Evolutionary conservation across 2,888 invertebrate genomes (phyloP), one percentile per base, ranked within the genome.

Genomic region (Ischnura elegans): DNA sequence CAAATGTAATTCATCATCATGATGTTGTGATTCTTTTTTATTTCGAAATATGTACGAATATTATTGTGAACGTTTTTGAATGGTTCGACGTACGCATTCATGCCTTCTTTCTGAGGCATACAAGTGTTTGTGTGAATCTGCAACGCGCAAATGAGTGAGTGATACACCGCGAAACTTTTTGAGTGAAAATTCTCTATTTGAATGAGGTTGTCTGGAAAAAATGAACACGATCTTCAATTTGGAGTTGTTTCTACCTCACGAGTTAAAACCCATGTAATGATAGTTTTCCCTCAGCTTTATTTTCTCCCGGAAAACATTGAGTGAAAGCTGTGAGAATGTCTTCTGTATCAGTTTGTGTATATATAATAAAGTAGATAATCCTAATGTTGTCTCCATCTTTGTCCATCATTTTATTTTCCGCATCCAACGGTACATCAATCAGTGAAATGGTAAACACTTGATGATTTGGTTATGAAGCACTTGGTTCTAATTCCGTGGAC

Each of bases 261-360:
- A 90, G 42, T 90, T 29, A 90, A 45, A 8, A 76, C 29, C 36
- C 76, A 25, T 61, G 25, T 51, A 36, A n/a, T 8, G 61, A 10
- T 61, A 61, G 42, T 19, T 61, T 61, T n/a, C 25, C 55, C 43
- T 90, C 43, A 2, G 16, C 16, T 42, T 66, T 43, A 66, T 61
- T 43, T 61, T 87, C 55, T 43, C 47, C 61, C 8, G 29, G 10
- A 19, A 61, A 42, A 55, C 46, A 42, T 87, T 87, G 36, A 43
- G 19, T 51, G 43, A 61, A 42, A 42, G 55, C 43, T 36, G 36
- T n/a, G 42, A 25, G 43, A 90, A 36, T 61, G 90, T 61, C 43
- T 90, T 90, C 55, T 90, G 90, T 90, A 90, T 90, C 90, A 61
- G 61, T 90, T 90, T 90, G 90, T 90, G 90, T 66, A 90, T n/a